phyloP scores from a whole-genome alignment of 2,888 invertebrate genomes.

The Erynnis tages region DNA sequence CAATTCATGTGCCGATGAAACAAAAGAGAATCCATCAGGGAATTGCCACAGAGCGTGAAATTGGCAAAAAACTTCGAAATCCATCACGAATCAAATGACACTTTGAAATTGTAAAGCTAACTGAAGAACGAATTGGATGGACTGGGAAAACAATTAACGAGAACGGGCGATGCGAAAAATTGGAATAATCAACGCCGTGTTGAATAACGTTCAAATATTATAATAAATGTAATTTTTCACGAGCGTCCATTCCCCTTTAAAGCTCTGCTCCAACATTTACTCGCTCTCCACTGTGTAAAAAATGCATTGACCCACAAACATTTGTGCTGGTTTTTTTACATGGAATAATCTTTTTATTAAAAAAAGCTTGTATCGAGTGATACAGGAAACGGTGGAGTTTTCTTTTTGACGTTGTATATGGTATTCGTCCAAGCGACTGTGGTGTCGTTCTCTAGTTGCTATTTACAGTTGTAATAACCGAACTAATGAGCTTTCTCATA shows the following conservation, averaged over 20 bases:
- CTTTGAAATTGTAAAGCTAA: slow-evolving; percentile 77
- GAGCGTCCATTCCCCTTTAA: slow-evolving; percentile 40
- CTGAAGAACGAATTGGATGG: slow-evolving; percentile 70
- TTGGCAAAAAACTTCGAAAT: slow-evolving; percentile 76
- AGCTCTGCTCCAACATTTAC: slow-evolving; percentile 36
- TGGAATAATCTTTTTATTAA: slow-evolving; percentile 18
- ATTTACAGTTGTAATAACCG: too few species aligned
- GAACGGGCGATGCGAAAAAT: slow-evolving; percentile 64
- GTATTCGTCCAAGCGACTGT: slow-evolving; percentile 1
- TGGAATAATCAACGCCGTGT: slow-evolving; percentile 66
- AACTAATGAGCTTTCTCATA: too few species aligned
- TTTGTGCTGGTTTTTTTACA: slow-evolving; percentile 16
- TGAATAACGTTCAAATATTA: slow-evolving; percentile 57
- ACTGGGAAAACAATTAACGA: slow-evolving; percentile 73
- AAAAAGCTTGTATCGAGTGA: slow-evolving; percentile 2
- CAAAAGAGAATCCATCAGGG: slow-evolving; percentile 61
- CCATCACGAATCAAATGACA: slow-evolving; percentile 79
- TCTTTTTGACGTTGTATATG: background rate
- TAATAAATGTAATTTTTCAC: slow-evolving; percentile 62
- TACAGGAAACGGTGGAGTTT: slow-evolving; percentile 1
- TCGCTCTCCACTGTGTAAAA: slow-evolving; percentile 24
- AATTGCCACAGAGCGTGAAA: slow-evolving; percentile 68
- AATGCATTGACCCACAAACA: slow-evolving; percentile 24
- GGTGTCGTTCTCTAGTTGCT: too few species aligned
- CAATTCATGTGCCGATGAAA: slow-evolving; percentile 49